Evolutionary conservation across 2,797 vertebrate species (phyloP).

Genomic region (Peromyscus nudipes): DNA sequence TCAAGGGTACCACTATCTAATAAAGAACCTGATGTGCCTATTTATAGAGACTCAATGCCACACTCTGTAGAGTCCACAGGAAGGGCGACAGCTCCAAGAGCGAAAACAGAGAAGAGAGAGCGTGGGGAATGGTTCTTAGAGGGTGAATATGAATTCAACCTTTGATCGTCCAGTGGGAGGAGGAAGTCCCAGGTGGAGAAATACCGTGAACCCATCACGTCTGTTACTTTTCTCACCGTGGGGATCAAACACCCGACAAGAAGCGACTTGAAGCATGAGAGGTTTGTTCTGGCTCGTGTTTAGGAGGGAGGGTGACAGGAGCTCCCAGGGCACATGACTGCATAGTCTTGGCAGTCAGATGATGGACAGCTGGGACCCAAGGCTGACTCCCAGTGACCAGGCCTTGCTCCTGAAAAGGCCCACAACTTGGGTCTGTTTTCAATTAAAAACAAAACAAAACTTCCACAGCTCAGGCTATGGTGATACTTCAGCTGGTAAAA

Average conservation of each 20-base stretch:
- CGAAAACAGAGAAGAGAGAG: background rate
- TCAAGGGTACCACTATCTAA: background rate
- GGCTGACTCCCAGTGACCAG: no score
- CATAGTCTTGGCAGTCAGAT: background rate
- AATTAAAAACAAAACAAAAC: background rate
- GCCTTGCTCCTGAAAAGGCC: background rate
- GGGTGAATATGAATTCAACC: background rate
- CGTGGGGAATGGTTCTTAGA: background rate
- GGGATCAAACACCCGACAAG: background rate
- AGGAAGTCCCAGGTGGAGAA: conserved; percentile 20
- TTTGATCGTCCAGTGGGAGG: background rate
- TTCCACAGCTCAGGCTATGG: background rate
- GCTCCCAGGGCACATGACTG: no score
- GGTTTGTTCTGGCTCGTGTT: background rate
- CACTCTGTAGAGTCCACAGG: background rate
- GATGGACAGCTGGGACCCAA: background rate
- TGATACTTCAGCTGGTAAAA: background rate
- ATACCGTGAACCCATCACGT: background rate
- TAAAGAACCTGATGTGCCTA: background rate
- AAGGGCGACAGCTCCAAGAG: background rate
- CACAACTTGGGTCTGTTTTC: background rate
- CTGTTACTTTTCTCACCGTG: background rate
- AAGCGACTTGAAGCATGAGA: background rate
- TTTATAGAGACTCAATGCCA: background rate
- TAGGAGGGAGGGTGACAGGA: background rate